Percentiles rank a stretch among this genome's conserved stretches.
These are phyloP conservation scores for Drosophila nigromelanica DNA, from an alignment of 1,140 invertebrate species.

Conservation along the genomic window DNA sequence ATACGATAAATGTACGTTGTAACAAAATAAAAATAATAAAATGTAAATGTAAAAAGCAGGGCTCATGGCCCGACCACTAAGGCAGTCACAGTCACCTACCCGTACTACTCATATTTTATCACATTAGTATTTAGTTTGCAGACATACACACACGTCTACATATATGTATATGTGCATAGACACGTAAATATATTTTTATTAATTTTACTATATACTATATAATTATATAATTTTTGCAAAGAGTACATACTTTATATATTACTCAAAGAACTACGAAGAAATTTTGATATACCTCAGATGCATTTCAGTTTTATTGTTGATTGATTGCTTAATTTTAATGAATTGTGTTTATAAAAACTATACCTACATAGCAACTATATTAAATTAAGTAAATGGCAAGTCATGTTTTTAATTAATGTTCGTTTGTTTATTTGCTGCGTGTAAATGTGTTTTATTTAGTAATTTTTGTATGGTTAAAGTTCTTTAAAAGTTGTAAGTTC, in stretches of 20 bases:
- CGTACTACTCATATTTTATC: slow-evolving; percentile 74
- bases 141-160: slow-evolving; percentile 15
- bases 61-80: slow-evolving; percentile 1
- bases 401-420: slow-evolving; percentile 23
- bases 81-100: slow-evolving; percentile 64
- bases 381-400: slow-evolving; percentile 39
- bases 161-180: slow-evolving; percentile 9
- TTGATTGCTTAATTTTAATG: slow-evolving; percentile 72
- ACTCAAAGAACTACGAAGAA: slow-evolving; percentile 83
- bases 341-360: slow-evolving; percentile 32
- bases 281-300: slow-evolving; percentile 84
- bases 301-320: slow-evolving; percentile 83
- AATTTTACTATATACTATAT: slow-evolving; percentile 12
- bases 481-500: slow-evolving; percentile 46
- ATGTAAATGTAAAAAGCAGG: slow-evolving; percentile 20
- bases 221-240: slow-evolving; percentile 46
- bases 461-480: slow-evolving; percentile 51
- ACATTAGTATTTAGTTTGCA: slow-evolving; percentile 67
- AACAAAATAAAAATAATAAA: slow-evolving; percentile 7
- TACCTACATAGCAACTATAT: slow-evolving; percentile 18
- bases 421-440: slow-evolving; percentile 33
- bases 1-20: slow-evolving; percentile 20
- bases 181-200: slow-evolving; percentile 39
- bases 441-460: slow-evolving; percentile 28
- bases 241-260: slow-evolving; percentile 42